These are phyloP conservation scores for Sebastes trivittatus DNA, from an alignment of 2,797 vertebrate species.

Conservation along the genomic window DNA sequence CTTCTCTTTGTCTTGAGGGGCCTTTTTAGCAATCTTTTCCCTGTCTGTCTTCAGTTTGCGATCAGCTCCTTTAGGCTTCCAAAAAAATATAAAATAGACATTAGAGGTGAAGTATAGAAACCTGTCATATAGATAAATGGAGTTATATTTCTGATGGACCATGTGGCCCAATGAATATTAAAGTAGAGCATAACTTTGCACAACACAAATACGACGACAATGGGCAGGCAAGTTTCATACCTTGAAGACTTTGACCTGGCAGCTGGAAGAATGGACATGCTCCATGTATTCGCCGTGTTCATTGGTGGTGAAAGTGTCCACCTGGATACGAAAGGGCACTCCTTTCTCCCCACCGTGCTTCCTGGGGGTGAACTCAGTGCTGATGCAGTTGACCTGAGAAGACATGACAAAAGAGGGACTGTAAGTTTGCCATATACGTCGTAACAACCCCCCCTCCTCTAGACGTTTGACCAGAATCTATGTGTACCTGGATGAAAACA, in stretches of 20 bases:
- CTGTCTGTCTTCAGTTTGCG: conserved; percentile 96
- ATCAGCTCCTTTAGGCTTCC: conserved; percentile 96
- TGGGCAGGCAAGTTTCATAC: conserved; percentile 65
- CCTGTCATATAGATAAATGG: background rate
- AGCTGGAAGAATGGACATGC: conserved; percentile 93
- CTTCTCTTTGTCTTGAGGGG: conserved; percentile 90
- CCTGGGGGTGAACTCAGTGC: conserved; percentile 95
- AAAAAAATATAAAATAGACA: background rate
- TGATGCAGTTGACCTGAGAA: conserved; percentile 94
- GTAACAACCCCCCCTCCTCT: background rate
- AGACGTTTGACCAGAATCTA: accelerated
- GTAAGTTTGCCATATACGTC: background rate
- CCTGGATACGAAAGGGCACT: conserved; percentile 93
- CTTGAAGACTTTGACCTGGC: conserved; percentile 99
- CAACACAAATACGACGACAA: background rate
- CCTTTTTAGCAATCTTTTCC: conserved; percentile 95
- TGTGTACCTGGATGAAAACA: conserved; percentile 92
- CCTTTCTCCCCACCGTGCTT: conserved; percentile 98
- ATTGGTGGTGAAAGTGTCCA: conserved; percentile 91
- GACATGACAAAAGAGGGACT: background rate
- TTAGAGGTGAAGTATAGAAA: background rate
- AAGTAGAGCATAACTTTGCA: background rate
- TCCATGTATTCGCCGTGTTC: conserved; percentile 90
- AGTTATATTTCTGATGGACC: background rate
- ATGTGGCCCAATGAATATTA: background rate